Evolutionary conservation across 2,888 invertebrate species (phyloP), one percentile per base, ranked within the genome.

Genomic region (Drosophila melanocephala): DNA sequence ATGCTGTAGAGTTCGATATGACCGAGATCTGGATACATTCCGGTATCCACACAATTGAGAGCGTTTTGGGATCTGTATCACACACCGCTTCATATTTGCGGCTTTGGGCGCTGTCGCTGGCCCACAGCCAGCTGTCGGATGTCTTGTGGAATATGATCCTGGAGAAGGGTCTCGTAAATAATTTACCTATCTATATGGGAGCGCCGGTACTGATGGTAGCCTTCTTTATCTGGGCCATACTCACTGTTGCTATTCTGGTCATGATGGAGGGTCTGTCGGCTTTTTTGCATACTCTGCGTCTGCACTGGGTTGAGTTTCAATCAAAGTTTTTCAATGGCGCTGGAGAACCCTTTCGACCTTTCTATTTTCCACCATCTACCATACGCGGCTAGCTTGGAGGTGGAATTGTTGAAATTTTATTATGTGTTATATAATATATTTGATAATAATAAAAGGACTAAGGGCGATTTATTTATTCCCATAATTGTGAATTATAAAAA

Each of bases 231-330:
- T 99, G 99, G 98, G 96, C 97, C 60, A 94, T 96, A 32, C 95
- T 99, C 79, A 99, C 99, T 0, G 95, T 99, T 58, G 97, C 97
- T 89, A 99, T 99, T 93, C 95, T 99, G 68, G 97, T 99, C 77
- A 95, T 99, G 91, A 99, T 99, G 99, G 99, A 99, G 94, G 99
- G 99, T 0, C 95, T 99, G 14, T 99, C 99, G n/a, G 99, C 99
- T 37, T 99, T 99, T 95, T 95, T 99, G 81, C 99, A 99, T 93
- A 99, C 99, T 0, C 95, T 99, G 81, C 98, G 99, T 95, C 95
- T 99, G 87, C 99, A 99, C 94, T 99, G 99, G 97, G 98, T 98
- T 86, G 98, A 98, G 94, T 99, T 99, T 94, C 98, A 99, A 95
- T 98, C 97, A 93, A 98, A 98, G 94, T 98, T 98, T 94, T 98